phyloP scores from a whole-genome alignment of 2,888 invertebrate species.

The Campoletis raptor region DNA sequence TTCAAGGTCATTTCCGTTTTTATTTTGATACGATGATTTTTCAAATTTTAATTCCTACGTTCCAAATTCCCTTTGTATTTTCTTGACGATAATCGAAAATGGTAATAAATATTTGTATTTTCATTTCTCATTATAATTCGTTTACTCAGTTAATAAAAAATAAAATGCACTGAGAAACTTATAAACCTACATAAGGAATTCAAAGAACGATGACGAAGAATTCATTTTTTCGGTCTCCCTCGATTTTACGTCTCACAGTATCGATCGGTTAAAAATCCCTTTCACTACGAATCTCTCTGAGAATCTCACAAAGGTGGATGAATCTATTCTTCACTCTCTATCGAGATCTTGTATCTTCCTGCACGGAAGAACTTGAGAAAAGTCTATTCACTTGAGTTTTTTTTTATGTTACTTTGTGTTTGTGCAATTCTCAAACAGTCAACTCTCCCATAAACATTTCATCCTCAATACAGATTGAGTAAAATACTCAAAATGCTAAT shows the following conservation, averaged over 20 bases:
- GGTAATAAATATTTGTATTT: neutral
- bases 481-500: too few species aligned
- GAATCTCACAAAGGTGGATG: slow-evolving; percentile 8
- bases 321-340: neutral
- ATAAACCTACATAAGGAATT: neutral
- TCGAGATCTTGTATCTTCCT: neutral
- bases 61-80: too few species aligned
- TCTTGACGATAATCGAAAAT: neutral
- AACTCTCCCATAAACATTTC: neutral
- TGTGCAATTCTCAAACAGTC: neutral
- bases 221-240: neutral
- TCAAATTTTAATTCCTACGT: too few species aligned
- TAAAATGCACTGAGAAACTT: neutral
- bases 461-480: neutral
- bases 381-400: neutral
- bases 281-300: neutral
- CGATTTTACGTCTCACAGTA: neutral
- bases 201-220: neutral
- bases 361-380: neutral
- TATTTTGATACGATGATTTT: too few species aligned
- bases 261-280: neutral
- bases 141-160: neutral
- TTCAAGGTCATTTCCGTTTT: too few species aligned
- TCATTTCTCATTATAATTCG: neutral
- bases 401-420: neutral